These are phyloP conservation scores for Drosophila bunnanda DNA, from an alignment of 2,888 invertebrate genomes.

Conservation along the genomic window DNA sequence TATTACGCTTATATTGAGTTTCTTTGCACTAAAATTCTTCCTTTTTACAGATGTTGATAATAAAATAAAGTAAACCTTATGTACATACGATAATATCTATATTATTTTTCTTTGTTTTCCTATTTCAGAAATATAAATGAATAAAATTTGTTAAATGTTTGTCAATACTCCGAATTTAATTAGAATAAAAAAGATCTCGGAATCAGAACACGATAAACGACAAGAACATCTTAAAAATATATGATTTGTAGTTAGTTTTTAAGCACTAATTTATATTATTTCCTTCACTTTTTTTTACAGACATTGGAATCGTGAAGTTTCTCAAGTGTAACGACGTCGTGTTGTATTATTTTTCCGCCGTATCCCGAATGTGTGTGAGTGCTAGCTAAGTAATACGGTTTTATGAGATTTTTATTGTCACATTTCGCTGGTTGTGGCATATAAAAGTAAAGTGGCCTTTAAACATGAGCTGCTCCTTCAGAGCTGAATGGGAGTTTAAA, in stretches of 20 bases:
- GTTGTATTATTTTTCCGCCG: slow-evolving; percentile 1
- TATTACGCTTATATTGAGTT: not conserved
- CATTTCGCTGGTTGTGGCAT: slow-evolving; percentile 71
- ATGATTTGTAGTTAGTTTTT: not conserved
- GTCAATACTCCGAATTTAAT: too few species aligned
- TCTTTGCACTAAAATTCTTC: too few species aligned
- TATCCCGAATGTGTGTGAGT: slow-evolving; percentile 1
- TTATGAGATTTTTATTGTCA: slow-evolving; percentile 77
- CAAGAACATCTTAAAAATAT: too few species aligned
- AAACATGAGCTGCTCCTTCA: slow-evolving; percentile 32
- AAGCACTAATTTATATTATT: too few species aligned
- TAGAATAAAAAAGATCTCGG: too few species aligned
- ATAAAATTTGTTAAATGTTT: too few species aligned
- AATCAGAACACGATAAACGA: too few species aligned
- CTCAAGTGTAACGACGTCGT: slow-evolving; percentile 4
- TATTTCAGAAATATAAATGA: too few species aligned
- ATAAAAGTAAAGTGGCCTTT: slow-evolving; percentile 50
- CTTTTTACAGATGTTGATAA: too few species aligned
- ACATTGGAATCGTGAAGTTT: not conserved
- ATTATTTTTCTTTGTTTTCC: too few species aligned
- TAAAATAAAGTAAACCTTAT: too few species aligned
- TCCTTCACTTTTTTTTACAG: not conserved
- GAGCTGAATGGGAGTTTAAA: slow-evolving; percentile 28
- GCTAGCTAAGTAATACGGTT: slow-evolving; percentile 69
- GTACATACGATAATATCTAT: too few species aligned